Base-by-base conservation (phyloP, 2,113 vertebrate genomes). In the Notothenia rossii region DNA sequence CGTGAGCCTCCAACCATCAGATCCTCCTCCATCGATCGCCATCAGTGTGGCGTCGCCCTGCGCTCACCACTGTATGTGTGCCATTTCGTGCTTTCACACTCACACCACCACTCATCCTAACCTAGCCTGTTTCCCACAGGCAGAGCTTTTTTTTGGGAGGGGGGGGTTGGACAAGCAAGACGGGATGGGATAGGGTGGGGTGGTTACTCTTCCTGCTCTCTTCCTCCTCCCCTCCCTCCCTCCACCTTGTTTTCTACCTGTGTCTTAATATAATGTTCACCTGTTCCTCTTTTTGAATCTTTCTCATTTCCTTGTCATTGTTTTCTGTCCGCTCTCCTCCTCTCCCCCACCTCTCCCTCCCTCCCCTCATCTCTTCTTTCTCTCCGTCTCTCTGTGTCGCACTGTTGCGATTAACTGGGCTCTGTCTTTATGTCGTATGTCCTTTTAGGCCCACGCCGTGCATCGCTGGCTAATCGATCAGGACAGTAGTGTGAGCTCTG, bases 381-480 rank as follows among this genome's bases (percentile, higher is more conserved):
- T 46, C 40, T 80, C 67, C 86, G 29, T 85, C 82, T 46, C 40
- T 80, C 67, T 87, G 72, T 71, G 74, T 83, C 77, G 86, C 82
- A 49, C 84, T 93, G 87, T 85, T 87, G 84, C 84, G 82, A 93
- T 94, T 96, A 95, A 96, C 92, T 79, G 91, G 94, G 91, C 92
- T 94, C 93, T 95, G 92, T 96, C 89, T 95, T 94, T 94, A 95
- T 95, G 94, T 95, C 93, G 92, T 96, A 92, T 95, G 95, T 95
- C 91, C 94, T 91, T 95, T 94, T 94, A 96, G 95, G 95, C 95
- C 91, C 94, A 96, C 85, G 95, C 94, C 69, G 95, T 95, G 92
- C 95, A 96, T 90, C 95, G 95, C 94, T 96, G 95, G 95, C 95
- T 95, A 94, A 95, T 94, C 95, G 95, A 96, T 95, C 95, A 96